A percentile compares a stretch with the other conserved stretches of the same genome.
Evolutionary conservation across 2,113 vertebrate genomes (phyloP).

Genomic region (Hippopotamus amphibius): DNA sequence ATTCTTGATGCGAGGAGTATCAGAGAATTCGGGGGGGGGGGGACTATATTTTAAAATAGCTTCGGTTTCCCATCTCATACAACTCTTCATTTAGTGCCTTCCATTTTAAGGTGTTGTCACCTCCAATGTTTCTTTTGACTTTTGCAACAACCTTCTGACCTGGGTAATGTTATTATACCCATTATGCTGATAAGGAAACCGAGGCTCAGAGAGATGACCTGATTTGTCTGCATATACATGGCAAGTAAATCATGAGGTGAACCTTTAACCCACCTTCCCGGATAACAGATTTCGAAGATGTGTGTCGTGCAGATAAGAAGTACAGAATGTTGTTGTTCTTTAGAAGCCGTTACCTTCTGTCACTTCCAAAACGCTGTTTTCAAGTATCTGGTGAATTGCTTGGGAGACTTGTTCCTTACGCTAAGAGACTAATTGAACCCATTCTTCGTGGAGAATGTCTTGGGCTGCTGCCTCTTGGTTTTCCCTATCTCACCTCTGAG

Average conservation of each 20-base stretch:
- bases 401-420: not conserved
- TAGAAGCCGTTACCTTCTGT: not conserved
- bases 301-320: not conserved
- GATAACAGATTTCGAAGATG: slow-evolving; percentile 39
- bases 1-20: not conserved
- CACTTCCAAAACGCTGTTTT: slow-evolving; percentile 40
- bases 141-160: not conserved
- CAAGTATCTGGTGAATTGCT: not conserved
- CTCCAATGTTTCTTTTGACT: not conserved
- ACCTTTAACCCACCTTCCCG: not conserved
- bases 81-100: not conserved
- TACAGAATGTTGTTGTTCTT: slow-evolving; percentile 31
- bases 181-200: slow-evolving; percentile 1
- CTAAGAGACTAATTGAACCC: not conserved
- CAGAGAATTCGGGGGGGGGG: not conserved
- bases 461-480: not conserved
- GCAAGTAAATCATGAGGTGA: not conserved
- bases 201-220: not conserved
- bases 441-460: not conserved
- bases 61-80: not conserved
- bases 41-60: not conserved
- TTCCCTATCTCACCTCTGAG: slow-evolving; percentile 17
- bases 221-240: not conserved
- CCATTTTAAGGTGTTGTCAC: not conserved
- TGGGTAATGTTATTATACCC: not conserved